A percentile compares a stretch with the other conserved stretches of the same genome.
These are phyloP conservation scores for Gonioctena quinquepunctata DNA, from an alignment of 1,140 invertebrate genomes.

Conservation along the genomic window DNA sequence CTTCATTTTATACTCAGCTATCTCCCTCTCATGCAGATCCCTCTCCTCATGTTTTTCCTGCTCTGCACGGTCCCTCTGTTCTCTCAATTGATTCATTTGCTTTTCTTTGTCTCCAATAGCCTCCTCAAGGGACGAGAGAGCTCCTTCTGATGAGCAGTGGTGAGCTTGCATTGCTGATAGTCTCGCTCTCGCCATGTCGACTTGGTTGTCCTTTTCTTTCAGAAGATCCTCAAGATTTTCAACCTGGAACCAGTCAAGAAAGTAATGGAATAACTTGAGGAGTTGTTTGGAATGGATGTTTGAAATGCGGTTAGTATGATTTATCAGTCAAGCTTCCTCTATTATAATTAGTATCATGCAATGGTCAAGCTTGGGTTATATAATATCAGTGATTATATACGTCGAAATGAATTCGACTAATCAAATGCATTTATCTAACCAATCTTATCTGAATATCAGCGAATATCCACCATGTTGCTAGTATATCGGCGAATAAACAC, in stretches of 20 bases:
- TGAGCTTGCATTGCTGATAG: constrained; percentile 90
- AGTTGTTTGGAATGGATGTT: too few relatives aligned
- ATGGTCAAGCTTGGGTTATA: too few relatives aligned
- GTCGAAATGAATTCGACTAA: too few relatives aligned
- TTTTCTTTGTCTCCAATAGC: constrained; percentile 96
- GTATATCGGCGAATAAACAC: too few relatives aligned
- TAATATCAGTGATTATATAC: too few relatives aligned
- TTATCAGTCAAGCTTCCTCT: too few relatives aligned
- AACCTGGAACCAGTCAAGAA: constrained; percentile 69
- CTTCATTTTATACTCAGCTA: constrained; percentile 95
- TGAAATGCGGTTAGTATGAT: too few relatives aligned
- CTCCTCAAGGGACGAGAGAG: constrained; percentile 90
- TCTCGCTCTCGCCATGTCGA: constrained; percentile 90
- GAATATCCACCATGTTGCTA: too few relatives aligned
- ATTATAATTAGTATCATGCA: too few relatives aligned
- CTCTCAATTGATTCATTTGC: constrained; percentile 84
- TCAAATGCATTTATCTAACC: too few relatives aligned
- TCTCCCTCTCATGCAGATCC: constrained; percentile 89
- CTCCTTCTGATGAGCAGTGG: constrained; percentile 89
- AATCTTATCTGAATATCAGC: too few relatives aligned
- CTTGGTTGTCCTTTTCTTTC: constrained; percentile 97
- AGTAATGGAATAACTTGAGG: neutral
- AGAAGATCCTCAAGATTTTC: constrained; percentile 96
- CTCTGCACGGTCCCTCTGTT: constrained; percentile 84
- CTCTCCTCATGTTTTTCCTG: constrained; percentile 95